Base-by-base conservation (phyloP, 2,113 vertebrate species). In the Apteryx owenii region DNA sequence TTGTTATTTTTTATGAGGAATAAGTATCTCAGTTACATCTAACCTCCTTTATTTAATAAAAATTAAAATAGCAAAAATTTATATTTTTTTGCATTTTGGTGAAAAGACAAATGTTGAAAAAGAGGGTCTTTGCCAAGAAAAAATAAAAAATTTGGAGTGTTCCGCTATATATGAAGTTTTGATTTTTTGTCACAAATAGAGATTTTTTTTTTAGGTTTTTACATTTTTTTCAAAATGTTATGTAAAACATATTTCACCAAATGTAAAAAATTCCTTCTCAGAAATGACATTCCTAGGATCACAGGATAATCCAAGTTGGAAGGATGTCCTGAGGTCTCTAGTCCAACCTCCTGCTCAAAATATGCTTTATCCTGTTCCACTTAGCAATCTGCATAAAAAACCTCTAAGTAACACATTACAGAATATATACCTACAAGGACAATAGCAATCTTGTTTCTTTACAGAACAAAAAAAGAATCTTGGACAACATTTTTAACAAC, bases 261-360 rank as follows among this genome's bases (percentile, higher is more conserved):
- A 14, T 0, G 0, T 61, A 44, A 51, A n/a, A 50, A 16, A 19
- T 20, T 68, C 22, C 46, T 78, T 10, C 7, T 31, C 33, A 48
- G 33, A 60, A 64, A 3, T 21, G 77, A 12, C 3, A 21, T 0
- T 72, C 7, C 10, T 50, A 14, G 73, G 20, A 75, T 25, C 5
- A 40, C 9, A 65, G 28, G 20, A 56, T 70, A 54, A 44, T 1
- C 11, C 4, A n/a, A 7, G 10, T 14, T 40, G 14, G 10, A 79
- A 85, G 15, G 38, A 70, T 4, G 22, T 82, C 26, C 19, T 17
- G 25, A 72, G 18, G 73, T 1, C 3, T 75, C 33, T 26, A 69
- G 12, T 76, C 28, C 25, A 58, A 60, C 18, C 13, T 42, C 51
- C 9, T 13, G 16, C 23, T 80, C 81, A 51, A 75, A 38, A 40